A percentile compares a stretch with the other conserved stretches of the same genome.
Conservation (phyloP, 1,140 invertebrate genomes). For the Aphelenchoides fujianensis region DNA sequence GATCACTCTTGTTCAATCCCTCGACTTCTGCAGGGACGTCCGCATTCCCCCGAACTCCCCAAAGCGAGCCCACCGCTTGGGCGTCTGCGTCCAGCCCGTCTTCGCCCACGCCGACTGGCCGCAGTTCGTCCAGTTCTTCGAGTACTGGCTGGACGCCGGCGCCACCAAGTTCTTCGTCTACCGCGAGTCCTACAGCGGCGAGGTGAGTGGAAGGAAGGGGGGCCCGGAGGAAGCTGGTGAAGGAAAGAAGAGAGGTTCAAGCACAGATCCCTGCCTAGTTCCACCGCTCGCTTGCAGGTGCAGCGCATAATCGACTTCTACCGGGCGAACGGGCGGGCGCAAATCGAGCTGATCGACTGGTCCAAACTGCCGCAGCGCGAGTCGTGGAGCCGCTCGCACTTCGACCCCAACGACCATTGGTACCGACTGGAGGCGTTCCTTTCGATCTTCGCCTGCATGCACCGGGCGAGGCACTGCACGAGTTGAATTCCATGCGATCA, state of each 20-base stretch:
- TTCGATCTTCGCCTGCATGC: conserved; percentile 32
- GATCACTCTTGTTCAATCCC: background rate
- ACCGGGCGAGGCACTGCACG: conserved; percentile 20
- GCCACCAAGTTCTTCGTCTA: conserved; percentile 38
- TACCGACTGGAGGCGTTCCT: conserved; percentile 32
- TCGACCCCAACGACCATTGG: conserved; percentile 29
- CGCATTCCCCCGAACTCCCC: background rate
- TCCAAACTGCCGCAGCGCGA: conserved; percentile 11
- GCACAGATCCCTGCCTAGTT: too few species aligned
- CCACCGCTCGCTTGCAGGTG: too few species aligned
- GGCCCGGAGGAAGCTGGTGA: too few species aligned
- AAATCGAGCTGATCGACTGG: conserved; percentile 27
- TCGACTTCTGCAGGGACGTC: conserved; percentile 24
- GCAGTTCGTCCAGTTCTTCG: conserved; percentile 25
- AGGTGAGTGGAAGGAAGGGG: conserved; percentile 9
- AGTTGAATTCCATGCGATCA: too few species aligned
- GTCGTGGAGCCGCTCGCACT: too few species aligned
- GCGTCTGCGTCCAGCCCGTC: conserved; percentile 30
- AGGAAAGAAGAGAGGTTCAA: too few species aligned
- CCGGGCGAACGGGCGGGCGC: background rate
- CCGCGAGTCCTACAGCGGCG: conserved; percentile 24
- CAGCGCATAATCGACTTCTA: conserved; percentile 3
- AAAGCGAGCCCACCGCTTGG: too few species aligned
- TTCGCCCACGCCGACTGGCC: conserved; percentile 28
- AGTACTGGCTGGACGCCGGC: conserved; percentile 24